phyloP scores from a whole-genome alignment of 2,888 invertebrate species.

The Crepidodera aurea region DNA sequence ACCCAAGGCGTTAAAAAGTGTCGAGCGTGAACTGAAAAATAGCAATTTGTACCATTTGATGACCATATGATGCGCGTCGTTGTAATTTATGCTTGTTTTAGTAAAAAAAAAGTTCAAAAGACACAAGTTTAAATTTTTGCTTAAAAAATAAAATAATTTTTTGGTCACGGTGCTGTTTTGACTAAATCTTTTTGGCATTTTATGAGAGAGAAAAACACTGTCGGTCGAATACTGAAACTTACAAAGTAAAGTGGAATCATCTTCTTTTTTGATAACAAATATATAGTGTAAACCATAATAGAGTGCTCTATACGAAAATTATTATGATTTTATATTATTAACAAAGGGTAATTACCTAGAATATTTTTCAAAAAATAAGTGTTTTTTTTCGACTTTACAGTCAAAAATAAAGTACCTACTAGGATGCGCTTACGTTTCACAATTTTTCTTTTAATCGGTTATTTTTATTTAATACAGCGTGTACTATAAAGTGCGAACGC shows the following conservation, averaged over 20 bases:
- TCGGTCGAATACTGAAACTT: conserved; percentile 2
- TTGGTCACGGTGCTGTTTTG: no score
- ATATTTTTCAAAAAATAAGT: conserved; percentile 29
- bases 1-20: no score
- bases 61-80: no score
- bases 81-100: no score
- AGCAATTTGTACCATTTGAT: no score
- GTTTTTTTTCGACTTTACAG: conserved; percentile 30
- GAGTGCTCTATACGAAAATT: conserved; percentile 34
- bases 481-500: no score
- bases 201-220: not conserved
- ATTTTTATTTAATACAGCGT: no score
- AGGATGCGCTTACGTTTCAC: conserved; percentile 11
- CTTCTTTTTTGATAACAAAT: conserved; percentile 12
- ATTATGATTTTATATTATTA: conserved; percentile 33
- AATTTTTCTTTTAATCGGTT: not conserved
- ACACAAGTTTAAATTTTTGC: no score
- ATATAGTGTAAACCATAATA: conserved; percentile 21
- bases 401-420: conserved; percentile 10
- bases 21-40: no score
- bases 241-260: conserved; percentile 4
- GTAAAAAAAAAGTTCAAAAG: no score
- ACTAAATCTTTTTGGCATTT: no score
- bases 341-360: conserved; percentile 33
- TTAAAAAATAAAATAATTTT: no score